Conservation (phyloP, 2,888 invertebrate genomes). For the Maniola hyperantus region DNA sequence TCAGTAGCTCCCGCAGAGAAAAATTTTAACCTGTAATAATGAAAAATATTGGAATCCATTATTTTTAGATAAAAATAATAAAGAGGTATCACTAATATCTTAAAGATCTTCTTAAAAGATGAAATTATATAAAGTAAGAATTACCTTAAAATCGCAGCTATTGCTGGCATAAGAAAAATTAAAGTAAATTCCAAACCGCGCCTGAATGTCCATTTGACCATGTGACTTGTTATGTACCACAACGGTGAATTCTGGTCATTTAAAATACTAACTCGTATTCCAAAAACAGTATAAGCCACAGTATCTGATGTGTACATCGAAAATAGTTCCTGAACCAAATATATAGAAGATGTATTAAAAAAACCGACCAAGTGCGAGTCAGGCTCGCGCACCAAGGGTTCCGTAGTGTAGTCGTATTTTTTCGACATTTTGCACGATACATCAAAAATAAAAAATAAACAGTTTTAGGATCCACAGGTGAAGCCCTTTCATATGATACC, state of each 20-base stretch:
- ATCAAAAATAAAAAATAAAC: too few species aligned
- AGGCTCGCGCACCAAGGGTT: too few species aligned
- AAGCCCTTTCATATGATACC: too few species aligned
- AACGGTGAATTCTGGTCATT: constrained; percentile 60
- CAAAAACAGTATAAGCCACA: constrained; percentile 64
- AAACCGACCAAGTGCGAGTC: neutral
- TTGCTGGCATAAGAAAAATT: constrained; percentile 59
- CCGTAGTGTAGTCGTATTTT: too few species aligned
- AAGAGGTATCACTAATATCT: too few species aligned
- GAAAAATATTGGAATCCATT: neutral
- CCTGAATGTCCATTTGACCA: constrained; percentile 68
- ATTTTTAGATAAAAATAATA: neutral
- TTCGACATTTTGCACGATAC: too few species aligned
- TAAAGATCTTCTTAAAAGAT: too few species aligned
- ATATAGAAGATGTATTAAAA: neutral
- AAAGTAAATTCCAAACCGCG: constrained; percentile 63
- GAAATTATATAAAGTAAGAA: neutral
- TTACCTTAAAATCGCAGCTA: constrained; percentile 59
- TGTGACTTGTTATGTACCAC: constrained; percentile 65
- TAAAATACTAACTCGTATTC: constrained; percentile 59
- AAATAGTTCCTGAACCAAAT: constrained; percentile 57
- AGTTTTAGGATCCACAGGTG: too few species aligned
- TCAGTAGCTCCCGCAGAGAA: constrained; percentile 62
- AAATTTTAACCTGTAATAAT: constrained; percentile 56
- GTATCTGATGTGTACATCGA: constrained; percentile 72